Conservation (phyloP, 2,113 vertebrate species). For the Halichoerus grypus region DNA sequence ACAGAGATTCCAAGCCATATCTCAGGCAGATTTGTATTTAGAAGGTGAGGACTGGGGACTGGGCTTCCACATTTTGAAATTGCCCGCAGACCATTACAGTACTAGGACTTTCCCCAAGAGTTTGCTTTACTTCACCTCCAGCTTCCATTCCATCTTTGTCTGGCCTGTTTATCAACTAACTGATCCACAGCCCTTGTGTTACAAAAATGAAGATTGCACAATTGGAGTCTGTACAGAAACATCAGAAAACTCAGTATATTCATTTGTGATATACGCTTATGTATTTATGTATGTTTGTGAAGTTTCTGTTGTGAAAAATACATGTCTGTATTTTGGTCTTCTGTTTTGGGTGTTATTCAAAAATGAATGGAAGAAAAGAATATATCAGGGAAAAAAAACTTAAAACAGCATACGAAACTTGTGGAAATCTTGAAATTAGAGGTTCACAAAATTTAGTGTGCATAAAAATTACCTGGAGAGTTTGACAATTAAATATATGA, state of each 20-base stretch:
- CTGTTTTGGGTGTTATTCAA: background rate
- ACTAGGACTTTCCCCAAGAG: background rate
- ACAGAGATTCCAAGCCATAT: background rate
- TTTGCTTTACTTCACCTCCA: background rate
- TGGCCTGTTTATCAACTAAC: background rate
- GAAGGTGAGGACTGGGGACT: background rate
- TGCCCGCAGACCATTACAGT: background rate
- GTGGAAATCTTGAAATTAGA: background rate
- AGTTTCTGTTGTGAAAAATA: background rate
- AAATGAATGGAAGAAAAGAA: background rate
- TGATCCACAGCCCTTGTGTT: background rate
- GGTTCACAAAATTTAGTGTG: background rate
- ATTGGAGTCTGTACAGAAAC: background rate
- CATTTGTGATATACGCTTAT: background rate
- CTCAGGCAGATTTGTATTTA: background rate
- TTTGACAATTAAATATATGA: background rate
- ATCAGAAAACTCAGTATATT: background rate
- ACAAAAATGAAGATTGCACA: background rate
- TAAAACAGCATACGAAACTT: background rate
- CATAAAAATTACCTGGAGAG: background rate
- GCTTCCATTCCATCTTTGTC: background rate
- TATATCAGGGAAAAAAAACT: background rate
- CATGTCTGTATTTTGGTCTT: background rate
- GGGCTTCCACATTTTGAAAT: background rate
- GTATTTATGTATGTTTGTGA: background rate